A percentile compares a stretch with the other conserved stretches of the same genome.
Evolutionary conservation across 2,113 vertebrate species (phyloP).

Genomic region (Colius striatus): DNA sequence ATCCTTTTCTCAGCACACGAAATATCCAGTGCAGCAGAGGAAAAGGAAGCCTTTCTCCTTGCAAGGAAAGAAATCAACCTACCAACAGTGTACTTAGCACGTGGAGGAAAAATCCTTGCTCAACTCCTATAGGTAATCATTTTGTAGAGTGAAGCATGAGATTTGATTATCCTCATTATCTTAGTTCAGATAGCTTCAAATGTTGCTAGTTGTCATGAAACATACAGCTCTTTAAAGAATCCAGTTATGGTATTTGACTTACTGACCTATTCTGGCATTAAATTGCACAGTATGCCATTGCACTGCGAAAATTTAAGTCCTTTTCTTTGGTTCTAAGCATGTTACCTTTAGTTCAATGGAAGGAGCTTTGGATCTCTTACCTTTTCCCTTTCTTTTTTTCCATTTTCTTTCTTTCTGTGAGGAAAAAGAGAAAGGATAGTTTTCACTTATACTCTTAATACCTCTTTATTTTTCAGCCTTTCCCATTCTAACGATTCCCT

Average conservation of each 20-base stretch:
- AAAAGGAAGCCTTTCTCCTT: background rate
- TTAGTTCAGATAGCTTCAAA: conserved; percentile 20
- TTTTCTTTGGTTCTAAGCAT: background rate
- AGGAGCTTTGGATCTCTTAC: background rate
- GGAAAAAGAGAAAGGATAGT: background rate
- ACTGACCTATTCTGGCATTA: conserved; percentile 23
- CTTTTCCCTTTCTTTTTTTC: background rate
- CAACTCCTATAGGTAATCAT: background rate
- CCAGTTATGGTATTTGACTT: conserved; percentile 23
- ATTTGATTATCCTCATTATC: conserved; percentile 52
- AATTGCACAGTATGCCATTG: background rate
- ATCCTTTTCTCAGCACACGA: background rate
- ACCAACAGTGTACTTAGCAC: background rate
- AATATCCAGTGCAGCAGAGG: background rate
- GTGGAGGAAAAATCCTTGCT: background rate
- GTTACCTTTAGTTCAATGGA: background rate
- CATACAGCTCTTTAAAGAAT: conserved; percentile 19
- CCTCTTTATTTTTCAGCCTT: background rate
- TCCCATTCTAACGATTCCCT: background rate
- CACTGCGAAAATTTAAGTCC: background rate
- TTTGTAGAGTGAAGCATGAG: conserved; percentile 32
- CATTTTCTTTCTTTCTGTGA: background rate
- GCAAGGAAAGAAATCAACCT: background rate
- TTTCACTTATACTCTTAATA: background rate
- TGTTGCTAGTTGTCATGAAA: conserved; percentile 40